Evolutionary conservation across 2,888 invertebrate genomes (phyloP).

Genomic region (Crematogaster levior): DNA sequence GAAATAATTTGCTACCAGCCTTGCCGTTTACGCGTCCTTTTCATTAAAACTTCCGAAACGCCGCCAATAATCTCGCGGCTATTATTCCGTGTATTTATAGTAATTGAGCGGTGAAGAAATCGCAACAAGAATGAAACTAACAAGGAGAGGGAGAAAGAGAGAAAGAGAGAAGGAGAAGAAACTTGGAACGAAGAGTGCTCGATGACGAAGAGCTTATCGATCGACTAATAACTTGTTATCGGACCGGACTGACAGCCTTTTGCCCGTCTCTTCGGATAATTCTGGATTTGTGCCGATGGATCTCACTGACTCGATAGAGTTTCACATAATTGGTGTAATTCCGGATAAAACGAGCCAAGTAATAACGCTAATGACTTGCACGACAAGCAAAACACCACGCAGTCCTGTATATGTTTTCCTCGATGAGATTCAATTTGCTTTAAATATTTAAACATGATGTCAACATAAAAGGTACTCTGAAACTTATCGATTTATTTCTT

Average conservation of each 20-base stretch:
- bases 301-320: not conserved
- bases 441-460: not conserved
- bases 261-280: conserved; percentile 1
- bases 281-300: conserved; percentile 7
- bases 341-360: not conserved
- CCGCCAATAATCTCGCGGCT: conserved; percentile 69
- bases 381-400: not conserved
- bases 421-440: not conserved
- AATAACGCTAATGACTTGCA: conserved; percentile 19
- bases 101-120: conserved; percentile 67
- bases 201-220: conserved; percentile 63
- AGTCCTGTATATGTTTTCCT: not conserved
- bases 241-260: conserved; percentile 27
- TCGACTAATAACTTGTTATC: conserved; percentile 73
- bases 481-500: too few relatives aligned
- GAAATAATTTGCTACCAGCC: conserved; percentile 71
- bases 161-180: not conserved
- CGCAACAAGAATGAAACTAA: conserved; percentile 14
- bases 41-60: conserved; percentile 73
- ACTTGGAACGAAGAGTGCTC: conserved; percentile 6
- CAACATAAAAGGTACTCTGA: not conserved
- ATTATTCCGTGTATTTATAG: conserved; percentile 67
- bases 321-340: conserved; percentile 6
- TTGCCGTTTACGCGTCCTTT: conserved; percentile 66
- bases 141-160: not conserved